Percentiles rank a stretch among this genome's conserved stretches.
Conservation (phyloP, 2,888 invertebrate genomes). For the Pyrocoelia pectoralis region DNA sequence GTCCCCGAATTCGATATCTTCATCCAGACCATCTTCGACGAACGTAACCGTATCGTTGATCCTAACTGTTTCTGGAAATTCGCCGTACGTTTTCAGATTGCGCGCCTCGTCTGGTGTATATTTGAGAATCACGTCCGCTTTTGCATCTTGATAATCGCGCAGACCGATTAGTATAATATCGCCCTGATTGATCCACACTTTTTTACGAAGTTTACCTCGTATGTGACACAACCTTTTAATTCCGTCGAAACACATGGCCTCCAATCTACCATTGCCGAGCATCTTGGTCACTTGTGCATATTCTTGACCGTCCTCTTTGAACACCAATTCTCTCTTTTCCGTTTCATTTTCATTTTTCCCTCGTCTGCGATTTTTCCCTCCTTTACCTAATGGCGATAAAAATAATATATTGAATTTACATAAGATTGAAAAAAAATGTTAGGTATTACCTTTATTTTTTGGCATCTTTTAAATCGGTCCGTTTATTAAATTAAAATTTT, state of each 20-base stretch:
- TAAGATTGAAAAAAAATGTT: not conserved
- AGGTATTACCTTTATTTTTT: conserved; percentile 66
- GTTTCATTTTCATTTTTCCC: conserved; percentile 99
- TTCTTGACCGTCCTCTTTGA: conserved; percentile 99
- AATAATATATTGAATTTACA: not conserved
- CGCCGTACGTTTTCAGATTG: conserved; percentile 98
- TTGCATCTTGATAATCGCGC: conserved; percentile 96
- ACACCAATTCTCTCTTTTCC: conserved; percentile 98
- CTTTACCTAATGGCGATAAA: conserved; percentile 81
- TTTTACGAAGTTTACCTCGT: conserved; percentile 92
- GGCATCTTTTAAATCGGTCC: conserved; percentile 61
- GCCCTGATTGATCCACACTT: conserved; percentile 98
- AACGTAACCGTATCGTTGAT: conserved; percentile 97
- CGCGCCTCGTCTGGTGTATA: conserved; percentile 99
- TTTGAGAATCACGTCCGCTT: conserved; percentile 98
- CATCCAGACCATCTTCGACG: conserved; percentile 93
- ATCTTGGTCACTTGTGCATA: conserved; percentile 99
- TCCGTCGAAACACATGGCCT: conserved; percentile 99
- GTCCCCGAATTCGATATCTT: conserved; percentile 97
- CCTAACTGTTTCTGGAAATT: conserved; percentile 97
- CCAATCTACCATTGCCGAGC: conserved; percentile 98
- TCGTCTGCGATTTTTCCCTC: conserved; percentile 99
- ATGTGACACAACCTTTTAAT: conserved; percentile 98
- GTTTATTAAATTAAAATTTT: not conserved
- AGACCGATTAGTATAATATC: conserved; percentile 98